Base-by-base conservation (phyloP, 2,113 vertebrate genomes). In the Protomyctophum bolini region DNA sequence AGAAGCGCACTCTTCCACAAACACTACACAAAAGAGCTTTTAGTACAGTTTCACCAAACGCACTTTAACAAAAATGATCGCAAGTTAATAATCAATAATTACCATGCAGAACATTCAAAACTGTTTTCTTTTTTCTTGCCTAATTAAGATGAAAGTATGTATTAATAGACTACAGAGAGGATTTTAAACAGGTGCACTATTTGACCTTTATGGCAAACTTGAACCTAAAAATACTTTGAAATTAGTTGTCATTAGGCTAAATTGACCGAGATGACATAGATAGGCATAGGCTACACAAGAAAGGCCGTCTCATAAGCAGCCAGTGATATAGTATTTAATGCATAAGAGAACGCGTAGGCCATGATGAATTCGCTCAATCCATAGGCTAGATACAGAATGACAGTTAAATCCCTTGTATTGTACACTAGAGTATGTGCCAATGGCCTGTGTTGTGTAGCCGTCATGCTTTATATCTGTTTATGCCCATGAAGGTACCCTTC, bases 401-500 rank as follows among this genome's bases (percentile, higher is more conserved):
- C 33, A 2, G 1, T 41, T 41, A 1, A 41, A 41, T 41, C 33
- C 33, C 33, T 41, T 41, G 33, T 41, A 41, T 41, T 41, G 33
- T 41, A 3, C 1, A 41, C 3, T 41, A 41, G 33, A 41, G 5
- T 41, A 41, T 41, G 33, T 41, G 33, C 33, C 33, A 41, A 41
- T 3, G 33, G 33, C 33, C 21, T 41, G 33, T 41, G 33, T 41
- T 3, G 3, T 4, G 33, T 6, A 41, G 33, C 33, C 33, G 33
- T 41, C 33, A 9, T 49, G 8, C 33, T 45, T 10, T 61, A 49
- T 72, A 61, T 49, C 51, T 75, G 58, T 2, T 66, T 68, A 45
- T 56, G 12, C 41, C 46, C 10, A 77, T 41, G 33, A 83, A 85
- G 58, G 77, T 76, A 10, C 45, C 47, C 50, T 47, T 10, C 58